A percentile compares a stretch with the other conserved stretches of the same genome.
Conservation (phyloP, 2,797 vertebrate species). For the Aldrovandia affinis region DNA sequence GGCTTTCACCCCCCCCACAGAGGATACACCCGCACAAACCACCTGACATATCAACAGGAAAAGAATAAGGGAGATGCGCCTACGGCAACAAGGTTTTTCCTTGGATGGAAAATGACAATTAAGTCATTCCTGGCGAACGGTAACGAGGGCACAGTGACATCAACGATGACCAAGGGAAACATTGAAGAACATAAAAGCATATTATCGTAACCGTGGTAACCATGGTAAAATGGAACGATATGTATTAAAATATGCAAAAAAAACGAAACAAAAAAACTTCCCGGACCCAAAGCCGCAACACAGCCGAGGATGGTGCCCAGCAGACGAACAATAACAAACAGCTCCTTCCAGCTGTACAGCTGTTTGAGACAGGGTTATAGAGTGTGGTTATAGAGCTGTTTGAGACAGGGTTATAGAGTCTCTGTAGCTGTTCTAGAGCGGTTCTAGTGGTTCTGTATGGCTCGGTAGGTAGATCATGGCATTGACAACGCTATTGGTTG, state of each 20-base stretch:
- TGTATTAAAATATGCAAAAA: constrained; percentile 65
- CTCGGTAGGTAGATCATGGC: too few relatives aligned
- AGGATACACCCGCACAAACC: constrained; percentile 43
- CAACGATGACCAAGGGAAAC: constrained; percentile 72
- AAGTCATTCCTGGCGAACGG: constrained; percentile 62
- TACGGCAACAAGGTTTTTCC: constrained; percentile 46
- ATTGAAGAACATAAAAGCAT: constrained; percentile 57
- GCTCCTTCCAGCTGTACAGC: not conserved
- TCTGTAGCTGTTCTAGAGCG: too few relatives aligned
- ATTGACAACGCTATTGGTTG: too few relatives aligned
- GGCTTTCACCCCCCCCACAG: not conserved
- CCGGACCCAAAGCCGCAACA: constrained; percentile 55
- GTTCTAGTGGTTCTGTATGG: too few relatives aligned
- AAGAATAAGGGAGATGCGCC: constrained; percentile 49
- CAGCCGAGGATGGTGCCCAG: constrained; percentile 61
- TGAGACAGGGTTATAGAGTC: too few relatives aligned
- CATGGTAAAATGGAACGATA: constrained; percentile 71
- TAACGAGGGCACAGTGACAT: constrained; percentile 66
- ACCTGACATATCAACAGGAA: constrained; percentile 45
- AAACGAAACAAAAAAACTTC: not conserved
- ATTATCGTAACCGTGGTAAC: constrained; percentile 70
- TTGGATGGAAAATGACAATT: constrained; percentile 64
- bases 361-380: not conserved
- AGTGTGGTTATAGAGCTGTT: not conserved
- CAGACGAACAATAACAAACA: constrained; percentile 33